Evolutionary conservation across 2,797 vertebrate species (phyloP).

Genomic region (Falco concolor): DNA sequence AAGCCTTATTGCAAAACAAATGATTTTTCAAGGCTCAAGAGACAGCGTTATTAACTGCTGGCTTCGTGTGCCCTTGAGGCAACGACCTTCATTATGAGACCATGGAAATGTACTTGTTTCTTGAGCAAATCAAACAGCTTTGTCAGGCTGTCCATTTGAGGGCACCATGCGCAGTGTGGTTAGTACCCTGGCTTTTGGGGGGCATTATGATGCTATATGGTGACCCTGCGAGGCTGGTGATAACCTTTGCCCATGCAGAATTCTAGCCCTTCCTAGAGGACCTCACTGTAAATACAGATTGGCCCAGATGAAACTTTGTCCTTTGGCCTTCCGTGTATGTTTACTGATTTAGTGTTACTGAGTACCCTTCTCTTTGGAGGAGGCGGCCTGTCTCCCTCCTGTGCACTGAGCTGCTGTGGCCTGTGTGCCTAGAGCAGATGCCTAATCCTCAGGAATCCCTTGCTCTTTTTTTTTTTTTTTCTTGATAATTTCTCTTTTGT

Average conservation of each 20-base stretch:
- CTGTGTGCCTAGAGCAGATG: neutral
- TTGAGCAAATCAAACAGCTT: neutral
- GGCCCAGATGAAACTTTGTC: neutral
- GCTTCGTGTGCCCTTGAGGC: conserved; percentile 29
- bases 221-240: conserved; percentile 1
- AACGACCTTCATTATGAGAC: neutral
- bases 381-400: neutral
- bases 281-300: neutral
- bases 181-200: neutral
- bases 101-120: conserved; percentile 21
- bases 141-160: neutral
- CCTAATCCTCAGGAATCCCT: neutral
- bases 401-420: neutral
- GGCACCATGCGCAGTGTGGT: neutral
- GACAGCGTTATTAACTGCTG: neutral
- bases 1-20: conserved; percentile 6
- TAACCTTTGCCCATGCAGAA: neutral
- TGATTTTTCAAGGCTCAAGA: neutral
- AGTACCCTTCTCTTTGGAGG: neutral
- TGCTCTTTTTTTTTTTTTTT: neutral
- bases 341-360: neutral
- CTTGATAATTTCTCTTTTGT: neutral
- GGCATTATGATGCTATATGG: neutral
- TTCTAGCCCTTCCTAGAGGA: conserved; percentile 8
- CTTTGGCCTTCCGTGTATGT: neutral